These are phyloP conservation scores for Rousettus leschenaultii DNA, from an alignment of 2,113 vertebrate species.

Conservation along the genomic window DNA sequence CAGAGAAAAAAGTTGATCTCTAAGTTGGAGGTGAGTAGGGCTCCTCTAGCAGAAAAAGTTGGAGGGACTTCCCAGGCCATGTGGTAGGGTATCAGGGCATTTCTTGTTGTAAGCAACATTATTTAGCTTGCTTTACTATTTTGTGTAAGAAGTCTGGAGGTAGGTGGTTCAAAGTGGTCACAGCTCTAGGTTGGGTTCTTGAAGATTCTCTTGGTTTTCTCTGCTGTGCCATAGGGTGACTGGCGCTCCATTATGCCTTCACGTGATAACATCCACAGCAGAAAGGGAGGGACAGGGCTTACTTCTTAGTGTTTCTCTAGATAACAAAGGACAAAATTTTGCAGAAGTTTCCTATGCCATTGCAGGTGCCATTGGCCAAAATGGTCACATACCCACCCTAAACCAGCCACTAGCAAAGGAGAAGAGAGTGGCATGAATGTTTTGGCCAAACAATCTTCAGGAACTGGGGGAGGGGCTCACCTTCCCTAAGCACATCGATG, in stretches of 20 bases:
- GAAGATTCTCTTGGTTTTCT: background rate
- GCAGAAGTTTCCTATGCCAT: background rate
- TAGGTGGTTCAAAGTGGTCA: background rate
- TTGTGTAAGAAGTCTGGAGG: background rate
- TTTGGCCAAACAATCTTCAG: background rate
- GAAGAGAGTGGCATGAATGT: background rate
- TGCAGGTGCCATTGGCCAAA: background rate
- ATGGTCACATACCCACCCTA: background rate
- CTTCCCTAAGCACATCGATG: background rate
- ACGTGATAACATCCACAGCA: background rate
- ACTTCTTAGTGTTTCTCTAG: background rate
- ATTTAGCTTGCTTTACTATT: background rate
- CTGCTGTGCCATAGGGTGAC: background rate
- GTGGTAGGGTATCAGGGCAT: background rate
- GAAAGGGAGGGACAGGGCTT: background rate
- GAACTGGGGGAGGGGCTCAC: background rate
- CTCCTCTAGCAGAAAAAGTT: background rate
- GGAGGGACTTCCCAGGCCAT: background rate
- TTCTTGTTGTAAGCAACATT: background rate
- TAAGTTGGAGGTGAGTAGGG: background rate
- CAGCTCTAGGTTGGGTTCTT: background rate
- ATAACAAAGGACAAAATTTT: background rate
- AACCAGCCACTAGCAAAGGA: background rate
- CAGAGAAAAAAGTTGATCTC: background rate
- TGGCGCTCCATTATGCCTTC: background rate